Evolutionary conservation across 23 tunicate species (phyloP).

Genomic region (Trididemnum miniatum): DNA sequence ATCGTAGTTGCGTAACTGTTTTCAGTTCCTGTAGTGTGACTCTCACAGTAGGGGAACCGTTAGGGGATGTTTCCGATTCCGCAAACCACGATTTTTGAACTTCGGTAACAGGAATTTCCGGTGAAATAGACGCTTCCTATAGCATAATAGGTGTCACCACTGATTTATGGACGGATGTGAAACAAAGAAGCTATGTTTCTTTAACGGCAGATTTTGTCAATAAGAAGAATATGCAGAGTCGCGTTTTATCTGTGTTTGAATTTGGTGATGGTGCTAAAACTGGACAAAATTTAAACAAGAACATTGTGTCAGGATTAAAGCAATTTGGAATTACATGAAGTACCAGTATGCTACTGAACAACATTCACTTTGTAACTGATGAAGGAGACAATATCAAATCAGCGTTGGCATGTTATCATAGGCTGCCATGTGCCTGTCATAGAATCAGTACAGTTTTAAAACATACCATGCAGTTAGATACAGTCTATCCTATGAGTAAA

Average conservation of each 20-base stretch:
- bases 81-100: too few species aligned
- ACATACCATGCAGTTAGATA: background rate
- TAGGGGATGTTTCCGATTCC: too few species aligned
- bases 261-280: background rate
- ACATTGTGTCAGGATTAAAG: background rate
- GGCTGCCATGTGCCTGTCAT: background rate
- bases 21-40: too few species aligned
- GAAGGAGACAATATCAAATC: background rate
- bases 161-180: background rate
- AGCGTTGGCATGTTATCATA: background rate
- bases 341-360: background rate
- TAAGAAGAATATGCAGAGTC: background rate
- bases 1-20: too few species aligned
- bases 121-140: too few species aligned
- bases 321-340: background rate
- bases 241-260: background rate
- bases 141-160: background rate
- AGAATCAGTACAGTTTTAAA: background rate
- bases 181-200: background rate
- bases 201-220: background rate
- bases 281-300: background rate
- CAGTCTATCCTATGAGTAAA: background rate
- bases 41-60: too few species aligned
- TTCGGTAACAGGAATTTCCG: too few species aligned
- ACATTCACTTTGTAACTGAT: background rate